Evolutionary conservation across 2,113 vertebrate species (phyloP).

Genomic region (Sardina pilchardus): DNA sequence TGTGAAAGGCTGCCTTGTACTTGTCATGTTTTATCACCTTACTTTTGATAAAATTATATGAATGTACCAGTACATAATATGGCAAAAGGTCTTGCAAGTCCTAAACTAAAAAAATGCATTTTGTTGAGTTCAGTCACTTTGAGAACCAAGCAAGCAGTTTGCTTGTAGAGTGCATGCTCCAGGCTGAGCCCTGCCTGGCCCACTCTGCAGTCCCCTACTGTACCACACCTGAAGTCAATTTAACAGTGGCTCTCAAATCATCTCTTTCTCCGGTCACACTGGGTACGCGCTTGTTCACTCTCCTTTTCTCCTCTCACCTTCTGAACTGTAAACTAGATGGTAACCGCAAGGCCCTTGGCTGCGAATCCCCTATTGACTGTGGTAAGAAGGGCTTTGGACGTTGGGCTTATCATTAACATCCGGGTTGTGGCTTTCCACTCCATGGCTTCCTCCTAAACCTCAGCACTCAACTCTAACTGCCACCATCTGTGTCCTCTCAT

Average conservation of each 20-base stretch:
- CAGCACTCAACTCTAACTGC: slow-evolving; percentile 28
- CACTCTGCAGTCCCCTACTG: background rate
- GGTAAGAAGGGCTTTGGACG: slow-evolving; percentile 67
- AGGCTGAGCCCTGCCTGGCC: background rate
- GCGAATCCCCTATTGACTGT: slow-evolving; percentile 72
- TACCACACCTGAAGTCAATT: background rate
- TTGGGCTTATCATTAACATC: slow-evolving; percentile 33
- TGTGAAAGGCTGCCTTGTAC: background rate
- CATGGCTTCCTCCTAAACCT: slow-evolving; percentile 35
- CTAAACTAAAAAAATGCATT: background rate
- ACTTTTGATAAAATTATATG: background rate
- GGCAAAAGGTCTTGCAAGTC: background rate
- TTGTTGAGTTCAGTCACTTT: background rate
- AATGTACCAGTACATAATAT: background rate
- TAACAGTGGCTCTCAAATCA: background rate
- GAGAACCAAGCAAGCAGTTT: background rate
- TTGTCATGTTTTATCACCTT: background rate
- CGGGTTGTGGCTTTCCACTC: slow-evolving; percentile 40
- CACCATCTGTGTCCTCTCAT: slow-evolving; percentile 31
- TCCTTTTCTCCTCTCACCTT: slow-evolving; percentile 68
- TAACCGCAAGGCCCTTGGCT: slow-evolving; percentile 70
- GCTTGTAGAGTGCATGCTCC: background rate
- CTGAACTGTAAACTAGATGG: slow-evolving; percentile 70
- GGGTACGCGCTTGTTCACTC: background rate
- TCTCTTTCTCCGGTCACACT: background rate